Evolutionary conservation across 2,888 invertebrate species (phyloP), one percentile per base, ranked within the genome.

Genomic region (Caenorhabditis wallacei): DNA sequence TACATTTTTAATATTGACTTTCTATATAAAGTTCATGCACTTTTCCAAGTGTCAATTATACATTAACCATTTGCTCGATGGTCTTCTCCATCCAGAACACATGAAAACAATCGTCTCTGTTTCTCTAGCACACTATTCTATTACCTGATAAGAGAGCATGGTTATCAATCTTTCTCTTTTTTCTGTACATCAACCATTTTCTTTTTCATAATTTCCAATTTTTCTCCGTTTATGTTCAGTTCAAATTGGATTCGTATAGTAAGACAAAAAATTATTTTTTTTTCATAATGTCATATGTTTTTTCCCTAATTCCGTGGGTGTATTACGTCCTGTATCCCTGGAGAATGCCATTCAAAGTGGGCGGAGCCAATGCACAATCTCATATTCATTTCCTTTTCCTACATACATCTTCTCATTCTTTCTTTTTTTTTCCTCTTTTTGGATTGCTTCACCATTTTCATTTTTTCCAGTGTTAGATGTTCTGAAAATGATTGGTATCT

Each of bases 21-120:
- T 66, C 37, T 35, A 30, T 30, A 13, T 37, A 20, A 24, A n/a
- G 35, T 37, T 37, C 22, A 54, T 54, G 54, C 24, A 37, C 53
- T 54, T 53, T 66, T 37, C 16, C 35, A n/a, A 40, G 18, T 37
- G 51, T 37, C 61, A 57, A 46, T 59, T 61, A 18, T 30, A 26
- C 13, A 43, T n/a, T n/a, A n/a, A n/a, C 30, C 4, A 18, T 64
- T 4, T 74, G 74, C 75, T 57, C 66, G 35, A 7, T 75, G 74
- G 54, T 59, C 66, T 51, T 20, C 24, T 59, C n/a, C n/a, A 53
- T 64, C n/a, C n/a, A 53, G 75, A 75, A 75, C 75, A 46, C 56
- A 30, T 30, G 51, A 75, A 75, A 75, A 75, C 66, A 75, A 59
- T 37, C 43, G 10, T 51, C 35, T 74, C 35, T 53, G 30, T 74